These are phyloP conservation scores for Notiomystis cincta DNA, from an alignment of 2,113 vertebrate genomes.

Conservation along the genomic window DNA sequence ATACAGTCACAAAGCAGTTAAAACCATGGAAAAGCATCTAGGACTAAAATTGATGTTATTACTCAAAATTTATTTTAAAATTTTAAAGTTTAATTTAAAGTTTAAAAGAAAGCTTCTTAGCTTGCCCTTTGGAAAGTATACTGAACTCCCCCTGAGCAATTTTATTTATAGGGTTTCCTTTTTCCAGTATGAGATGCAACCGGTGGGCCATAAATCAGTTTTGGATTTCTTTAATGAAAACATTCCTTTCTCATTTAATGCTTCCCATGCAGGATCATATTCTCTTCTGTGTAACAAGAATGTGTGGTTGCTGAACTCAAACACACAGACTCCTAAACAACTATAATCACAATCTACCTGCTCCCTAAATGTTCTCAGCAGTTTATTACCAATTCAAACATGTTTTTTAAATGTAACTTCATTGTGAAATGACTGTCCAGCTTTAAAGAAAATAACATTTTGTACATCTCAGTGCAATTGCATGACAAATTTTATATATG, in stretches of 20 bases:
- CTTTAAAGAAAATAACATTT: neutral
- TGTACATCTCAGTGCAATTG: neutral
- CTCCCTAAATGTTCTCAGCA: neutral
- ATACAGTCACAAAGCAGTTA: conserved; percentile 11
- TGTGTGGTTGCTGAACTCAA: neutral
- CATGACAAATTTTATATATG: neutral
- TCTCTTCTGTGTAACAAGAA: neutral
- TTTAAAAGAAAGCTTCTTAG: conserved; percentile 38
- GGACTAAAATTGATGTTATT: neutral
- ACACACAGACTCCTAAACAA: neutral
- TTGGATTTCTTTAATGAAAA: conserved; percentile 52
- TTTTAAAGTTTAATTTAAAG: neutral
- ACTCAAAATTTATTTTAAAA: conserved; percentile 13
- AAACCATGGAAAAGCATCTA: neutral
- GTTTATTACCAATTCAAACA: neutral
- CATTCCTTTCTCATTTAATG: conserved; percentile 18
- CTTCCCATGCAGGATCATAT: conserved; percentile 2
- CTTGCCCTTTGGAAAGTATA: conserved; percentile 22
- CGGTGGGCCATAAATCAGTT: conserved; percentile 39
- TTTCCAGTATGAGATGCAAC: neutral
- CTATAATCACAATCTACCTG: neutral
- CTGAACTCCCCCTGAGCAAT: conserved; percentile 11
- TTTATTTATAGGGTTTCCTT: conserved; percentile 55
- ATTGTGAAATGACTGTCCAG: neutral
- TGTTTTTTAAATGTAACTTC: neutral